Evolutionary conservation across 2,113 vertebrate species (phyloP), one percentile per base, ranked within the genome.

Genomic region (Ophiodon elongatus): DNA sequence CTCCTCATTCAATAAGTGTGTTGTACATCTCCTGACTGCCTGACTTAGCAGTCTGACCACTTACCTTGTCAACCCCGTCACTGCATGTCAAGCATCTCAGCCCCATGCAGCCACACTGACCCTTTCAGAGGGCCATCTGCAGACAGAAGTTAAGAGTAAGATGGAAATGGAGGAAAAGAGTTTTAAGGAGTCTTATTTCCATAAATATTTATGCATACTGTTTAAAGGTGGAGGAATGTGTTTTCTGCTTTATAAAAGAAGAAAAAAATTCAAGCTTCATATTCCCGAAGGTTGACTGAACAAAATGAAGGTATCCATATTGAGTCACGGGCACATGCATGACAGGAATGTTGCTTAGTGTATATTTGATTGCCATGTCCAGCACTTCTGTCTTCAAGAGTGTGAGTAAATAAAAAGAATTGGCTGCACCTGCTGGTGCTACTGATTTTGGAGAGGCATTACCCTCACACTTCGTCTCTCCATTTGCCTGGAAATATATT

Each of bases 11-110:
- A 5, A 29, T 84, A 76, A 82, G 79, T 77, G 80, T 85, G 83
- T 64, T 62, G 29, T 79, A 76, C 68, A 6, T 81, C 52, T 73
- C 35, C 80, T 54, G 66, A 83, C 71, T 62, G 33, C 66, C 83
- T 87, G 84, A 89, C 78, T 89, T 79, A 56, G 86, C 90, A 82
- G 65, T 69, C 52, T 72, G 67, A 64, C 79, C 82, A 85, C 89
- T 92, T 91, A 90, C 67, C 89, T 76, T 86, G 86, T 91, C 92
- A 90, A 59, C 60, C 41, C 74, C 35, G 54, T 91, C 73, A 74
- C 74, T 67, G 76, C 85, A 47, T 62, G 52, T 84, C 87, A 87
- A 76, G 71, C 85, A 60, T 78, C 65, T 64, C 56, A 14, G 62
- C 33, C 74, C 31, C 43, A 33, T 43, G 62, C 78, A 76, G 62